Evolutionary conservation across 2,888 invertebrate genomes (phyloP).

Genomic region (Thymelicus sylvestris): DNA sequence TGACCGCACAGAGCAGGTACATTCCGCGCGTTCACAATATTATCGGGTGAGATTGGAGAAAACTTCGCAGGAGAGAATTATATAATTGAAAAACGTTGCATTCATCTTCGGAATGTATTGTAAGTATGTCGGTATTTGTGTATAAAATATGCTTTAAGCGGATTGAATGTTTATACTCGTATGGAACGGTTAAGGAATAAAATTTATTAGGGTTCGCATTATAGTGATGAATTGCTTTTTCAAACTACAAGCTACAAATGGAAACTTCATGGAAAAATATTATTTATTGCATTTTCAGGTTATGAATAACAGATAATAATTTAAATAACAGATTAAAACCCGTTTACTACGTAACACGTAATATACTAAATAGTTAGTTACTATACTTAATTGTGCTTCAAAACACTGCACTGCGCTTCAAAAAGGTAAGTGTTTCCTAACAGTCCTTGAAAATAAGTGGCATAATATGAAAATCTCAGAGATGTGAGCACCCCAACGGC

Average conservation of each 20-base stretch:
- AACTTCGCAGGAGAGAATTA: neutral
- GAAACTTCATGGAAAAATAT: neutral
- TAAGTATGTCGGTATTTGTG: slow-evolving; percentile 1
- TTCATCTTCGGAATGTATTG: neutral
- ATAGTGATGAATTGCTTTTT: slow-evolving; percentile 12
- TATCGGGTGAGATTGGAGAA: slow-evolving; percentile 8
- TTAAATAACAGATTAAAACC: no score
- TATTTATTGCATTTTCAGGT: neutral
- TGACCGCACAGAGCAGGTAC: neutral
- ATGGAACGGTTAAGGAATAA: neutral
- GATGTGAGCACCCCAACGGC: slow-evolving; percentile 45
- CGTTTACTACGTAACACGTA: no score
- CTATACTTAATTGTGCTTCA: no score
- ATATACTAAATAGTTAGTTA: no score
- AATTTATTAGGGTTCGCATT: neutral
- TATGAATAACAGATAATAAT: no score
- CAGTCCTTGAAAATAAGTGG: slow-evolving; percentile 39
- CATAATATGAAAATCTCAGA: slow-evolving; percentile 44
- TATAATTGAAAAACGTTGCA: slow-evolving; percentile 1
- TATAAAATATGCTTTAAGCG: slow-evolving; percentile 5
- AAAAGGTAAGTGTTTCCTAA: slow-evolving; percentile 1
- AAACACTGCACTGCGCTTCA: neutral
- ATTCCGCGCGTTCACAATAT: neutral
- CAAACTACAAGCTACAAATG: neutral
- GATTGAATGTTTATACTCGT: neutral